Evolutionary conservation across 2,113 vertebrate species (phyloP).

Genomic region (Arvicanthis niloticus): DNA sequence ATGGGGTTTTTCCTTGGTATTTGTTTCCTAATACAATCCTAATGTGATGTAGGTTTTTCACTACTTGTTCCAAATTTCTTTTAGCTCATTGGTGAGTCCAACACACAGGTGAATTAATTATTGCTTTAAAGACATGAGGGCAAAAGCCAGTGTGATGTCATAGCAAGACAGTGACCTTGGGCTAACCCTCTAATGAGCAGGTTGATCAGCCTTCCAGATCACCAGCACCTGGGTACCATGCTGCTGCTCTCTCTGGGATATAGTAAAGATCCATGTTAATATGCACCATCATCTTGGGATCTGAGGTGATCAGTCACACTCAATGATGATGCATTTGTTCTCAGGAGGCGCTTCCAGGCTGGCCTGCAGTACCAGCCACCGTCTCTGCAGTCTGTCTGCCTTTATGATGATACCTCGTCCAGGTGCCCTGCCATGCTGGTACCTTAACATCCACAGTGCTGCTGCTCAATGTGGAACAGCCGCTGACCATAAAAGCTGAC

Average conservation of each 20-base stretch:
- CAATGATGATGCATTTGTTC: not conserved
- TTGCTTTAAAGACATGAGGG: not conserved
- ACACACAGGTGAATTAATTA: not conserved
- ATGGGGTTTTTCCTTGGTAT: not conserved
- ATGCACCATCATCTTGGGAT: not conserved
- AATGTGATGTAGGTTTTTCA: not conserved
- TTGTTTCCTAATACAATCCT: constrained; percentile 17
- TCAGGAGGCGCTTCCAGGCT: not conserved
- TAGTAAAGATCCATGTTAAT: not conserved
- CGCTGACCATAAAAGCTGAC: constrained; percentile 78
- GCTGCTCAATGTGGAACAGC: not conserved
- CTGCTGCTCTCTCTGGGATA: not conserved
- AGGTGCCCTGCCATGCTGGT: not conserved
- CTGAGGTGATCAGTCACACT: not conserved
- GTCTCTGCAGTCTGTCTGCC: not conserved
- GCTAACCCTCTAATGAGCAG: not conserved
- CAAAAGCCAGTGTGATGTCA: not conserved
- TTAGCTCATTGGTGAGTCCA: not conserved
- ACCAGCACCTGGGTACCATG: too few species aligned
- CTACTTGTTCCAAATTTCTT: not conserved
- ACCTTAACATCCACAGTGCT: constrained; percentile 57
- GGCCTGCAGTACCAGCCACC: not conserved
- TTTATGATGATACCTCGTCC: not conserved
- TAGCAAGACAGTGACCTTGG: not conserved
- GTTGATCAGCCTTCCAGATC: not conserved